These are phyloP conservation scores for Melanotaenia maccullochi DNA, from an alignment of 2,797 vertebrate genomes.

Conservation along the genomic window DNA sequence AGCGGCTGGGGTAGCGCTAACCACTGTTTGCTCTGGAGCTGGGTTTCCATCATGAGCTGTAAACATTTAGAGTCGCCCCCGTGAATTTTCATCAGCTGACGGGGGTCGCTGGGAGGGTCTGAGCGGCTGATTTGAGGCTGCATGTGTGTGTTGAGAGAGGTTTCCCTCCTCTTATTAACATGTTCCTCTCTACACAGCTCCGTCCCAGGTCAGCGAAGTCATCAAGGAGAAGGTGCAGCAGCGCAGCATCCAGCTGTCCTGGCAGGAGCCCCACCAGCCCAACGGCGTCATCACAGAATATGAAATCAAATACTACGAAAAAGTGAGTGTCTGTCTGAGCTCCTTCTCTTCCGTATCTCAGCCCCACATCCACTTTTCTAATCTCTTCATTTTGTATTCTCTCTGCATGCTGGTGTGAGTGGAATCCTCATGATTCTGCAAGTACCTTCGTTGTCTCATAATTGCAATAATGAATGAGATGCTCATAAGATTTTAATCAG, in stretches of 20 bases:
- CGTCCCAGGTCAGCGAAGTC: constrained; percentile 97
- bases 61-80: constrained; percentile 83
- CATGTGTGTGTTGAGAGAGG: background rate
- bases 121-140: constrained; percentile 17
- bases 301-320: constrained; percentile 99
- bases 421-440: constrained; percentile 57
- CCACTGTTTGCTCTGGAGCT: constrained; percentile 88
- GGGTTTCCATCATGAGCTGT: constrained; percentile 87
- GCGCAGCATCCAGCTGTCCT: constrained; percentile 95
- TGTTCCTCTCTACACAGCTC: constrained; percentile 89
- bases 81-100: constrained; percentile 89
- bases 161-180: constrained; percentile 29
- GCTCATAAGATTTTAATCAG: constrained; percentile 81
- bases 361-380: too few species aligned
- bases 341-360: background rate
- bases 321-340: constrained; percentile 85
- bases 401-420: constrained; percentile 48
- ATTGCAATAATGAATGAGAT: constrained; percentile 80
- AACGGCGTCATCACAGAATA: constrained; percentile 99
- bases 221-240: constrained; percentile 95
- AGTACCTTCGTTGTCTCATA: constrained; percentile 71
- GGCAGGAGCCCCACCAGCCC: constrained; percentile 97
- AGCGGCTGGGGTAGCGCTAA: constrained; percentile 79
- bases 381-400: constrained; percentile 31
- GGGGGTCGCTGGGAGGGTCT: constrained; percentile 74